Evolutionary conservation across 2,797 vertebrate genomes (phyloP), one percentile per base, ranked within the genome.

Genomic region (Melanotaenia nigrans): DNA sequence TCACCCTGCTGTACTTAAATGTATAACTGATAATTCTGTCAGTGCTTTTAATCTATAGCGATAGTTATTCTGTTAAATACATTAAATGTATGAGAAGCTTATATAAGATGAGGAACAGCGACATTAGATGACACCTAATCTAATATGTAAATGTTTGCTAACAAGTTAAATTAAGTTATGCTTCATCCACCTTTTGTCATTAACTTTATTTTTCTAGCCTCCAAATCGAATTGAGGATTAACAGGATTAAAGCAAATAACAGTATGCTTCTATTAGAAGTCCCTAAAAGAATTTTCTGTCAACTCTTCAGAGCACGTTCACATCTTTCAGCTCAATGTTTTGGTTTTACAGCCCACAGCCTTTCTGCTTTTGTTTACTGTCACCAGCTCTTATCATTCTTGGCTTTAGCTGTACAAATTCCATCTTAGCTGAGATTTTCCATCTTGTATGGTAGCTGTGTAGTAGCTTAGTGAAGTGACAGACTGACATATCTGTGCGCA

Each of bases 251-350:
- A 55, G 11, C 49, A 33, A 22, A 56, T 56, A 14, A 54, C 32
- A 30, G 5, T 30, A 30, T 30, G 30, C 30, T 2, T 30, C 28
- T 30, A 30, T 30, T 30, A 30, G 28, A 30, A 30, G 30, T 30
- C 30, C 5, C 30, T 30, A 30, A 30, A 30, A 30, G 30, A 30
- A 30, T 30, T 65, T 72, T 35, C 35, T 13, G 10, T 28, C 10
- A 0, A 12, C 0, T 42, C 36, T 40, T 42, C 0, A 0, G 16
- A 33, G 38, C 28, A 25, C 54, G 57, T 33, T 33, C 32, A 13
- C 38, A 66, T 40, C 13, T 38, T 61, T 51, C 11, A 51, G 42
- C 14, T 33, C 12, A 36, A 24, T 25, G n/a, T 13, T 38, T 11
- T 38, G 32, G 45, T 42, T 55, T 32, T 42, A 28, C 2, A 38